Evolutionary conservation across 2,113 vertebrate genomes (phyloP).

Genomic region (Glareola pratincola): DNA sequence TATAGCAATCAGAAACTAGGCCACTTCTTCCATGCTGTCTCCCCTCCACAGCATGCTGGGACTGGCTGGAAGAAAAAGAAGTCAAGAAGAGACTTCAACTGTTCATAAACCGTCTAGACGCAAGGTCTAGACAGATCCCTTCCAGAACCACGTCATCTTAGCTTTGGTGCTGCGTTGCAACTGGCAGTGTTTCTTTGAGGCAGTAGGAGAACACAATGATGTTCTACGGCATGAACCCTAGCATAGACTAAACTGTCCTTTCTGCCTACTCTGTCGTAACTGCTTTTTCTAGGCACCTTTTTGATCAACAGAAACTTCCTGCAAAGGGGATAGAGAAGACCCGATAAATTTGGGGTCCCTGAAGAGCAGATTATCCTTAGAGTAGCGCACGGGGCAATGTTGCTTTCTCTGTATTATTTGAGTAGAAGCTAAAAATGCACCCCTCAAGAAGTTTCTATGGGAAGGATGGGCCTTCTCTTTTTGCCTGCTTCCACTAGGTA

Average conservation of each 20-base stretch:
- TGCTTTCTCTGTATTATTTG: neutral
- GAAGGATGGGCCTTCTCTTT: neutral
- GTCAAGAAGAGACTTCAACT: neutral
- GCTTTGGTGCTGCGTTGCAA: neutral
- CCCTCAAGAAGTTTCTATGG: neutral
- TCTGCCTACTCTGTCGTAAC: neutral
- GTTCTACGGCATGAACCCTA: neutral
- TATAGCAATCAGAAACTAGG: neutral
- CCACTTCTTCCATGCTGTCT: neutral
- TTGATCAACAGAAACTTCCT: neutral
- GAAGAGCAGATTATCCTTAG: neutral
- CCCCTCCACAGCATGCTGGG: neutral
- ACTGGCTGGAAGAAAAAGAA: neutral
- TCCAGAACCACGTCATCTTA: neutral
- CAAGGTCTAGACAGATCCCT: slow-evolving; percentile 13
- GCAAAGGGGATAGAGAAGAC: neutral
- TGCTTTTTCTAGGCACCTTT: neutral
- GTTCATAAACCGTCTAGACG: slow-evolving; percentile 28
- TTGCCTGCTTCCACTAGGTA: neutral
- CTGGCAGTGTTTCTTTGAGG: neutral
- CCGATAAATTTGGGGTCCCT: neutral
- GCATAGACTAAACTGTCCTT: neutral
- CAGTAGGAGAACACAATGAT: neutral
- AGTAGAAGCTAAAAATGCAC: neutral
- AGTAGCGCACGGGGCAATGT: neutral